phyloP scores from a whole-genome alignment of 2,113 vertebrate species.

The Herpetotheres cachinnans region DNA sequence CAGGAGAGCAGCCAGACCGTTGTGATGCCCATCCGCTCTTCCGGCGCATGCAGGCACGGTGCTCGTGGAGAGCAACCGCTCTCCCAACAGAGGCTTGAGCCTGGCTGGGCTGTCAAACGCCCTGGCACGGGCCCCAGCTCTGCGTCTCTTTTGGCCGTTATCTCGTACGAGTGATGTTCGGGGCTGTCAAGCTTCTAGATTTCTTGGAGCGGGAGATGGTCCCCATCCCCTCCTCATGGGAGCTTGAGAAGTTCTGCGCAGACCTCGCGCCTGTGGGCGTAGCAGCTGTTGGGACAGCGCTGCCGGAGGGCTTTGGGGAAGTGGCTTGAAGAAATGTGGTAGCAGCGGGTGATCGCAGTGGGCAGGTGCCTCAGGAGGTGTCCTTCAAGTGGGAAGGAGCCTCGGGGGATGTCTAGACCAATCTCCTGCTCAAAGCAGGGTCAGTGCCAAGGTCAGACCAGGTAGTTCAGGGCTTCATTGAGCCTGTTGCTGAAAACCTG shows the following conservation, averaged over 20 bases:
- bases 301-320: rapidly evolving
- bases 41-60: rapidly evolving
- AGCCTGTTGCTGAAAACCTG: neutral
- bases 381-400: neutral
- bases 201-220: neutral
- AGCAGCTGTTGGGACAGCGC: neutral
- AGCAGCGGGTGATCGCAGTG: rapidly evolving
- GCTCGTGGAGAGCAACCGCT: rapidly evolving
- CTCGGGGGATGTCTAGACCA: neutral
- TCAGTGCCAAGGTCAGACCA: neutral
- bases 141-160: neutral
- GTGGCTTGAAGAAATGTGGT: neutral
- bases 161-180: rapidly evolving
- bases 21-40: rapidly evolving
- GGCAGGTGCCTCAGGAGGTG: neutral
- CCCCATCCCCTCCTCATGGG: no score
- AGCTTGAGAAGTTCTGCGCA: rapidly evolving
- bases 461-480: neutral
- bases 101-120: neutral
- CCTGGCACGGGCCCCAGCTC: neutral
- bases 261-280: rapidly evolving
- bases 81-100: neutral
- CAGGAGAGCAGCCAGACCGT: neutral
- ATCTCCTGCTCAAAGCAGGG: neutral
- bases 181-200: neutral